A percentile compares a stretch with the other conserved stretches of the same genome.
Conservation (phyloP, 2,113 vertebrate species). For the Erythrocercus mccallii region DNA sequence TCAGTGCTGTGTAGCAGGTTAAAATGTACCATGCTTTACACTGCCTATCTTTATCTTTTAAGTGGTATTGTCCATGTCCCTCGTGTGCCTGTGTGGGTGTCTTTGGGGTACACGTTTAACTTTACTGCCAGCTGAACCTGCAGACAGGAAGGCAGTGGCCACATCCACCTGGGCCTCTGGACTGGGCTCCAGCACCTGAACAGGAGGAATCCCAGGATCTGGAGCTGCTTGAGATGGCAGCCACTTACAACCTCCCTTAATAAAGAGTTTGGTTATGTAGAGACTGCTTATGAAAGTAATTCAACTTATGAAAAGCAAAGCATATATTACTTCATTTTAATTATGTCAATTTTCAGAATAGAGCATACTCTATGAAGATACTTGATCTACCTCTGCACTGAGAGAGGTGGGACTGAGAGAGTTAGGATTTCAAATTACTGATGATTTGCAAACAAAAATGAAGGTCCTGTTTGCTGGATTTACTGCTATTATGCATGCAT, state of each 20-base stretch:
- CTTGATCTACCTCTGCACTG: neutral
- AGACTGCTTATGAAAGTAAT: neutral
- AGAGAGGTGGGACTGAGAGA: neutral
- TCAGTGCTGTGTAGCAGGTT: neutral
- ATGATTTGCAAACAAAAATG: neutral
- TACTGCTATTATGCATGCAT: neutral
- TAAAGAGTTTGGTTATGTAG: neutral
- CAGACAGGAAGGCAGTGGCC: neutral
- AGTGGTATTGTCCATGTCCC: fast-evolving
- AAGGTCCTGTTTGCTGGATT: neutral
- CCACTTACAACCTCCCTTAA: neutral
- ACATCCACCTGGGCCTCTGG: neutral
- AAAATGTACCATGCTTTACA: neutral
- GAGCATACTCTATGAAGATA: neutral
- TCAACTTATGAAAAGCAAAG: neutral
- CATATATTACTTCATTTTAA: neutral
- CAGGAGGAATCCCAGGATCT: neutral
- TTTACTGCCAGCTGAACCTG: neutral
- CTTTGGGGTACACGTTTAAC: neutral
- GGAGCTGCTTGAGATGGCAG: neutral
- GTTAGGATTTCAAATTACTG: neutral
- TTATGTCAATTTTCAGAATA: neutral
- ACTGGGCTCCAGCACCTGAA: neutral
- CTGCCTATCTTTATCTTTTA: neutral
- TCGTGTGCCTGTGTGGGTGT: neutral